Evolutionary conservation across 2,797 vertebrate species (phyloP).

Genomic region (Orientallactaga sibirica): DNA sequence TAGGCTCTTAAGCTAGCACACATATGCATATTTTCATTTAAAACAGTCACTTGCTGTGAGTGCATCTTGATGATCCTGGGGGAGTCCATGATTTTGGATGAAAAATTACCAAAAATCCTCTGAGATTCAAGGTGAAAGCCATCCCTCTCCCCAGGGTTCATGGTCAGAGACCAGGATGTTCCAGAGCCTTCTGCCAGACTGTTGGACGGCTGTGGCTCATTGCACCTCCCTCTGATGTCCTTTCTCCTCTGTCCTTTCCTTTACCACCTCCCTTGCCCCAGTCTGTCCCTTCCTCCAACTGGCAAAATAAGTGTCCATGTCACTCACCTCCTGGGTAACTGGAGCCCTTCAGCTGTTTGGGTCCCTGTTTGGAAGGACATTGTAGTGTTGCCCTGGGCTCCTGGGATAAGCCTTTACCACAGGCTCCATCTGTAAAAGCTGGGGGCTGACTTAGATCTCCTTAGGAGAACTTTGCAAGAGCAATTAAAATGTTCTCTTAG

Average conservation of each 20-base stretch:
- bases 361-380: conserved; percentile 82
- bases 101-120: neutral
- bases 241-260: conserved; percentile 75
- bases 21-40: neutral
- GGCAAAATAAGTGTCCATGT: conserved; percentile 77
- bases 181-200: conserved; percentile 58
- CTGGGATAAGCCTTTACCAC: conserved; percentile 50
- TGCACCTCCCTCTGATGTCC: neutral
- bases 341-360: conserved; percentile 87
- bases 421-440: conserved; percentile 67
- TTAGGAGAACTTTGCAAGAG: conserved; percentile 51
- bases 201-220: conserved; percentile 73
- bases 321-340: conserved; percentile 86
- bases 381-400: conserved; percentile 75
- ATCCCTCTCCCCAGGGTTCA: neutral
- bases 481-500: neutral
- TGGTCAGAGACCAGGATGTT: neutral
- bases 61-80: neutral
- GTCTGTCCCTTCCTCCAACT: conserved; percentile 73
- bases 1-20: neutral
- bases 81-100: neutral
- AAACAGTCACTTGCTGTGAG: neutral
- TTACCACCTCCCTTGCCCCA: conserved; percentile 53
- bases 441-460: conserved; percentile 48
- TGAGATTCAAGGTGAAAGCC: neutral